Evolutionary conservation across 2,888 invertebrate genomes (phyloP).

Genomic region (Melinaea menophilus): DNA sequence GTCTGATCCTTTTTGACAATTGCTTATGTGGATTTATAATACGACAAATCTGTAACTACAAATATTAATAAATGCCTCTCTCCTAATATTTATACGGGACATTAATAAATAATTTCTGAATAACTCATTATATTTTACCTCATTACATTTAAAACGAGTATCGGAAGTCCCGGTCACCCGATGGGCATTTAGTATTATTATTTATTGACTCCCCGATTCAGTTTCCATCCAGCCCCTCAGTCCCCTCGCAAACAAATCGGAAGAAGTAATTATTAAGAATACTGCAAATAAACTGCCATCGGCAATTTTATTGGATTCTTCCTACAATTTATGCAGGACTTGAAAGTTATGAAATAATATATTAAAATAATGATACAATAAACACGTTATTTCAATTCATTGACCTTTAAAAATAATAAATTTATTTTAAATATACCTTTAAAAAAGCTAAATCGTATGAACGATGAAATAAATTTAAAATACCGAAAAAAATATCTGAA

Average conservation of each 20-base stretch:
- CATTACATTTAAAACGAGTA: constrained; percentile 15
- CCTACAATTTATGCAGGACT: constrained; percentile 35
- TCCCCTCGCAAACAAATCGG: constrained; percentile 68
- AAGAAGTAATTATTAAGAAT: constrained; percentile 77
- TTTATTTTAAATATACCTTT: too few relatives aligned
- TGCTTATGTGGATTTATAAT: not conserved
- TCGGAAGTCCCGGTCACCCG: constrained; percentile 54
- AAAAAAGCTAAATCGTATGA: too few relatives aligned
- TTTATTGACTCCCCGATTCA: constrained; percentile 71
- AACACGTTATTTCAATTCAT: not conserved
- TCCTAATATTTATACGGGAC: too few relatives aligned
- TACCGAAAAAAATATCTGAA: too few relatives aligned
- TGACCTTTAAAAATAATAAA: too few relatives aligned
- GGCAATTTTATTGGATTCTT: constrained; percentile 55
- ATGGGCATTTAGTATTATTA: constrained; percentile 72
- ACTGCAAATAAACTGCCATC: constrained; percentile 66
- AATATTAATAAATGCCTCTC: not conserved
- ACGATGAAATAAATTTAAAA: too few relatives aligned
- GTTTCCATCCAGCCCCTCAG: constrained; percentile 62
- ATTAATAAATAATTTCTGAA: not conserved
- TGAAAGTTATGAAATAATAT: constrained; percentile 8
- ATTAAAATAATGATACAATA: not conserved
- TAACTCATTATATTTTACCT: not conserved
- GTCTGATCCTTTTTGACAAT: not conserved
- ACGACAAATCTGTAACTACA: not conserved